Evolutionary conservation across 2,888 invertebrate species (phyloP).

Genomic region (Noctua janthe): DNA sequence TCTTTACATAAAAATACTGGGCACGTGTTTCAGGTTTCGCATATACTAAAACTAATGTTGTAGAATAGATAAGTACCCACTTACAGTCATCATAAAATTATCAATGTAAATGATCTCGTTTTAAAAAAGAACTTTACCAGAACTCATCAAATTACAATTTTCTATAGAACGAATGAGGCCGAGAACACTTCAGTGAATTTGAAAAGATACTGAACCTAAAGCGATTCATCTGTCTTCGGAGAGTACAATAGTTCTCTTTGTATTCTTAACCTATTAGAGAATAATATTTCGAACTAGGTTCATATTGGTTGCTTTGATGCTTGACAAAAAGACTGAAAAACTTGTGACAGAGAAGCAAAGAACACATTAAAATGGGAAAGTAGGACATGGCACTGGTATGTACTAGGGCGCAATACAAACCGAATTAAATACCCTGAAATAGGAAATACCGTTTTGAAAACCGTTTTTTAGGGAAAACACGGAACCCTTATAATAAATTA

Average conservation of each 20-base stretch:
- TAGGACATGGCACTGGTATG: neutral
- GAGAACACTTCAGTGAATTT: slow-evolving; percentile 51
- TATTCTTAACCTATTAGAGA: slow-evolving; percentile 22
- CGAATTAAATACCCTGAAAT: neutral
- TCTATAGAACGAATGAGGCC: slow-evolving; percentile 29
- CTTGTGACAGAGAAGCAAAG: neutral
- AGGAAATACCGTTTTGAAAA: neutral
- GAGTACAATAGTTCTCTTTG: slow-evolving; percentile 47
- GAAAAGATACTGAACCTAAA: slow-evolving; percentile 48
- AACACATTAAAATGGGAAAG: neutral
- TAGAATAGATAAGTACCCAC: neutral
- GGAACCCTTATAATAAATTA: no score
- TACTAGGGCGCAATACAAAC: neutral
- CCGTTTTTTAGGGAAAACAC: no score
- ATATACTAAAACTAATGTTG: no score
- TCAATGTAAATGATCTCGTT: slow-evolving; percentile 40
- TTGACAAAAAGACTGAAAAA: neutral
- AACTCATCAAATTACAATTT: slow-evolving; percentile 38
- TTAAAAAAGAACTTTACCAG: slow-evolving; percentile 42
- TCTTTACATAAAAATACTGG: no score
- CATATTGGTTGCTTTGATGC: neutral
- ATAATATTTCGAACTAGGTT: neutral
- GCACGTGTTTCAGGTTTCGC: no score
- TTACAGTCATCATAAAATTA: slow-evolving; percentile 36
- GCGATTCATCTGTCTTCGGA: slow-evolving; percentile 35